Base-by-base conservation (phyloP, 2,113 vertebrate species). In the Geococcyx californianus region DNA sequence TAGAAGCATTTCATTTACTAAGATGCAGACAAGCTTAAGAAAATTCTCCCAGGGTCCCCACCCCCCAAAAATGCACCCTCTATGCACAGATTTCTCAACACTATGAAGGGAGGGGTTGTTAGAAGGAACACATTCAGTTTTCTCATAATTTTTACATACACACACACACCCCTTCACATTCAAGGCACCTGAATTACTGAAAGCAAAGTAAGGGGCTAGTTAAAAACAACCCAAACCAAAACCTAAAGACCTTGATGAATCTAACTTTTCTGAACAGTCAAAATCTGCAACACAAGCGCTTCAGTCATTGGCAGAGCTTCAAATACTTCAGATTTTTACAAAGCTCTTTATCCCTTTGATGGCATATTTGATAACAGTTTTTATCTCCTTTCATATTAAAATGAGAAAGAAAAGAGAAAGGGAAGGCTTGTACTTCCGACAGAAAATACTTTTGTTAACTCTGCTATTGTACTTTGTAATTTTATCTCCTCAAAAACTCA, bases 311-410 rank as follows among this genome's bases (percentile, higher is more conserved):
- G 97, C 90, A 97, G 64, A 93, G 87, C 78, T 91, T 97, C 95
- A 97, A 93, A 97, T 86, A 95, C 84, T 49, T 82, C 87, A 87
- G 92, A 94, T 95, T 96, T 97, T 95, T 97, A 94, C 90, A 97
- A 96, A 96, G 81, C 88, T 62, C 85, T 90, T 97, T 95, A 95
- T 94, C 87, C 97, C 78, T 97, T 97, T 97, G 96, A 97, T 96
- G 85, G 94, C 85, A 95, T 94, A 97, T 97, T 97, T 97, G 97
- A 94, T 98, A 97, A 97, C 86, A 94, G 81, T 93, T 97, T n/a
- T 97, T 97, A 97, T 98, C 96, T 97, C 94, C 70, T 94, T 93
- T 93, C 92, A 88, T 60, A 75, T 90, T 95, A 44, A 84, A 38
- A 5, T 42, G 40, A 42, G 28, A 54, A 19, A 83, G 29, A 54